Base-by-base conservation (phyloP, 2,888 invertebrate species). In the Latheticus oryzae region DNA sequence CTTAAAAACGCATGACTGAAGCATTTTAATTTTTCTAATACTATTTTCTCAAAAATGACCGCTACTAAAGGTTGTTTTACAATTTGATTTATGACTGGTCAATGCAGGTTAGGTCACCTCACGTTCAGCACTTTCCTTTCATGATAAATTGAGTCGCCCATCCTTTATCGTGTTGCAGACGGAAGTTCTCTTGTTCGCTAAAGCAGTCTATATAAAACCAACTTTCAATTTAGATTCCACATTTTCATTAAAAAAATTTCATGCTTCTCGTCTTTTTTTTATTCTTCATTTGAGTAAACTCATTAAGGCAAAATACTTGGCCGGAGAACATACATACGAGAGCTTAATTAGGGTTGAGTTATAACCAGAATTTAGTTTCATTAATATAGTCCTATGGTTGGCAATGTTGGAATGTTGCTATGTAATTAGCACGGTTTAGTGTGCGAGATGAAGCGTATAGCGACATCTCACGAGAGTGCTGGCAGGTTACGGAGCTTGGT, bases 381-480 rank as follows among this genome's bases (percentile, higher is more conserved):
- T 56, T 58, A 59, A 52, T 55, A 53, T 42, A 58, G 47, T 40
- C 28, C n/a, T 30, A 19, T 42, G 55, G 51, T 56, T 59, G 52
- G 58, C 28, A 28, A 28, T 43, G 17, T 37, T 37, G 55, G 58
- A 62, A 62, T 62, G 60, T 38, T 52, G 15, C 51, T 40, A 28
- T 23, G 61, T 61, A 63, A 63, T 63, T 63, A 63, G 63, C 38
- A n/a, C n/a, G n/a, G n/a, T n/a, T n/a, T n/a, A n/a, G n/a, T n/a
- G n/a, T n/a, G n/a, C n/a, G n/a, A n/a, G n/a, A n/a, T n/a, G n/a
- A n/a, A n/a, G n/a, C n/a, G n/a, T n/a, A n/a, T n/a, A n/a, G n/a
- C n/a, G n/a, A n/a, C n/a, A n/a, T n/a, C n/a, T n/a, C n/a, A n/a
- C n/a, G n/a, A n/a, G n/a, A n/a, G n/a, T n/a, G n/a, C n/a, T n/a